Evolutionary conservation across 2,113 vertebrate species (phyloP), one percentile per base, ranked within the genome.

Genomic region (Poeciliopsis retropinna): DNA sequence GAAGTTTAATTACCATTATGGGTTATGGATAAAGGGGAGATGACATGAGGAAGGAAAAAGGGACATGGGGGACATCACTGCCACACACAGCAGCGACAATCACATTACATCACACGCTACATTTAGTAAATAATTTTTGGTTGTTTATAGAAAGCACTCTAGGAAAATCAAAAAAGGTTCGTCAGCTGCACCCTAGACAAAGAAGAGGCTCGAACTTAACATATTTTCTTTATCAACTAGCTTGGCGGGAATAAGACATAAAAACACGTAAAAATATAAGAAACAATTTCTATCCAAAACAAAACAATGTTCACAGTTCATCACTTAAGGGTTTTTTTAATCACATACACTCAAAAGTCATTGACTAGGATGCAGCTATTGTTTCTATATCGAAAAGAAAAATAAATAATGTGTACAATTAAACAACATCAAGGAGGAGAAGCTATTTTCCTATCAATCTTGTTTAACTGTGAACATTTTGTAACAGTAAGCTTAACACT

Each of bases 1-100:
- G 64, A 81, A 73, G 70, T 93, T 95, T 94, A 94, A 94, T 94
- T 96, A 96, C 95, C 96, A 98, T 96, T 94, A 93, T 95, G 10
- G 22, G 25, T 25, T 37, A 95, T 96, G 94, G 95, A 95, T 94
- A 94, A 70, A 57, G 73, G 81, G 72, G 76, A 68, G 61, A 28
- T 78, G 88, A 93, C 86, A 89, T 66, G 32, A 82, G 77, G 78
- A 68, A 80, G 70, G 80, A 72, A 63, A 75, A 30, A 65, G 66
- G 84, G 76, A 71, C 39, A 15, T 83, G 72, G 76, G 83, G 80
- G 72, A 74, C 73, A 74, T 83, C 90, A 70, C 82, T 27, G 71
- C 62, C 65, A 73, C 79, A 76, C 78, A 85, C 84, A 83, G 82
- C 91, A 88, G 79, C 67, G 79, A 84, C 94, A 92, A 91, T 95